Percentiles rank a stretch among this genome's conserved stretches.
Conservation (phyloP, 2,113 vertebrate species). For the Machaerirhynchus nigripectus region DNA sequence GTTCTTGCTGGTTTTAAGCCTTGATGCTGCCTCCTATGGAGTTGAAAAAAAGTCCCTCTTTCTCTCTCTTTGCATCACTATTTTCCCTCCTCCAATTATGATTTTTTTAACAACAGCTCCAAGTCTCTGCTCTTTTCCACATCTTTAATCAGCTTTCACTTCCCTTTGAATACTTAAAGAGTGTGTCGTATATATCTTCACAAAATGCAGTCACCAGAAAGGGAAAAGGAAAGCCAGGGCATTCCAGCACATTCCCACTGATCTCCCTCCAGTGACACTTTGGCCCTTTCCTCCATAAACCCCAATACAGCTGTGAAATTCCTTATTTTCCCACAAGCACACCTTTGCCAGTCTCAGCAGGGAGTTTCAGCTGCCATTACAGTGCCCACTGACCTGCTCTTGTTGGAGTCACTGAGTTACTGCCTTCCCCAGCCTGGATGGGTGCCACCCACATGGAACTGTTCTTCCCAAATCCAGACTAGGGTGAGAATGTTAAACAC, state of each 20-base stretch:
- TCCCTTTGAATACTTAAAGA: neutral
- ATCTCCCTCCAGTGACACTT: neutral
- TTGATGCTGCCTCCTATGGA: neutral
- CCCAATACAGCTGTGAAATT: neutral
- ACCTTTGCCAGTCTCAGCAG: neutral
- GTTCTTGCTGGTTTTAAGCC: neutral
- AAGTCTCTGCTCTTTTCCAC: neutral
- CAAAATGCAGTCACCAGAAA: neutral
- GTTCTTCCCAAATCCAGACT: neutral
- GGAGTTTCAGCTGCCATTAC: neutral
- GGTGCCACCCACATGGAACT: fast-evolving
- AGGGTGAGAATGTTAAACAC: neutral
- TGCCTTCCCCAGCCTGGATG: neutral
- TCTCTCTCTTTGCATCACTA: neutral
- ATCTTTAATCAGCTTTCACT: neutral
- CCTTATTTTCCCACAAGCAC: neutral
- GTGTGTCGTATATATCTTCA: fast-evolving
- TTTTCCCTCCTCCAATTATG: neutral
- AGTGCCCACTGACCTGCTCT: too few relatives aligned
- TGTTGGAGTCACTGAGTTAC: neutral
- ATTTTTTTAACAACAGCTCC: neutral
- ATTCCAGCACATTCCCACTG: neutral
- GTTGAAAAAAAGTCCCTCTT: neutral
- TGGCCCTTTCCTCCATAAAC: neutral
- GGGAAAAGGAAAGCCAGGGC: neutral